These are phyloP conservation scores for Rotaria sp. DNA, from an alignment of 2,888 invertebrate genomes.

Conservation along the genomic window DNA sequence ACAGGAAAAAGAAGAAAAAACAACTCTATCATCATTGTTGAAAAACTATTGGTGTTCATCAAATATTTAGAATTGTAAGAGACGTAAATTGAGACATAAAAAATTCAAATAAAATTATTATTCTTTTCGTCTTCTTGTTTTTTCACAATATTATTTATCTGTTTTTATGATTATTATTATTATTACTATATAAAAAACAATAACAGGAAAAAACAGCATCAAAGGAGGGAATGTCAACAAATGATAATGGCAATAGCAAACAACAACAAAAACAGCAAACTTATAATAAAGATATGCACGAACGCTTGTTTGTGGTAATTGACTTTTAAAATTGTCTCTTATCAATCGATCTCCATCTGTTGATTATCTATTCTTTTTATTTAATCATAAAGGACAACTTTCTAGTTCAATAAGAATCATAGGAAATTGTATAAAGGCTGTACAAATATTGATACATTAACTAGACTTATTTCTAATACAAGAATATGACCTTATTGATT, in stretches of 20 bases:
- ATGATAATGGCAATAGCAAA: neutral
- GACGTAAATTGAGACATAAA: too few species aligned
- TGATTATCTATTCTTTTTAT: neutral
- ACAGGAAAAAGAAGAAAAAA: too few species aligned
- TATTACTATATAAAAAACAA: neutral
- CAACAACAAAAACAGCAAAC: neutral
- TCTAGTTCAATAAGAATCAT: too few species aligned
- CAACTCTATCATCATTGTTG: too few species aligned
- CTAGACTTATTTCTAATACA: neutral
- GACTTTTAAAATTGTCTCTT: neutral
- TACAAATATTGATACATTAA: neutral
- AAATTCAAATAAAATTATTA: too few species aligned
- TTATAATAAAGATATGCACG: neutral
- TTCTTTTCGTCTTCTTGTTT: too few species aligned
- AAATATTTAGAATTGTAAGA: too few species aligned
- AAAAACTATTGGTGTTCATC: too few species aligned
- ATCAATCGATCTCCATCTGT: neutral
- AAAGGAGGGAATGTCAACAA: neutral
- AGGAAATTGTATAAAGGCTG: too few species aligned
- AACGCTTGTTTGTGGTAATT: neutral
- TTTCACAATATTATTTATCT: too few species aligned
- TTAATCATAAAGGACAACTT: too few species aligned
- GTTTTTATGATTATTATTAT: too few species aligned
- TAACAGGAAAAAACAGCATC: neutral
- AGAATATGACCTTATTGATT: neutral